A percentile compares a stretch with the other conserved stretches of the same genome.
Conservation (phyloP, 2,888 invertebrate species). For the Acanthosepion esculentum region DNA sequence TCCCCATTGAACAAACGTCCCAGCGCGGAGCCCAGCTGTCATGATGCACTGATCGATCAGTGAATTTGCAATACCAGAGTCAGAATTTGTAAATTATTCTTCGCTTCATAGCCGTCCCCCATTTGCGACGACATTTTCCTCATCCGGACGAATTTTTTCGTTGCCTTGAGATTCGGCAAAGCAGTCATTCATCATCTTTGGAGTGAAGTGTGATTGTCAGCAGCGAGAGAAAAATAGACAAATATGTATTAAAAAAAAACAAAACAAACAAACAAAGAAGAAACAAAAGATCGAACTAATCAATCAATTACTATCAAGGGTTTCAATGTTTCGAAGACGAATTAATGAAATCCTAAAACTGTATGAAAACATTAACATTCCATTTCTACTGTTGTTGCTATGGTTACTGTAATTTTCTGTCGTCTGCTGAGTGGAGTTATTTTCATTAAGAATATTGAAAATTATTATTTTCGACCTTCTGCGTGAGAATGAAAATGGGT, state of each 20-base stretch:
- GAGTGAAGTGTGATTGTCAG: background rate
- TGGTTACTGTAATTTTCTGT: background rate
- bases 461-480: no score
- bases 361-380: background rate
- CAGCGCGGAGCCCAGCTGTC: background rate
- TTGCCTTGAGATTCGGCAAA: background rate
- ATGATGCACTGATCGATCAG: background rate
- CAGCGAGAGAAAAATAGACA: background rate
- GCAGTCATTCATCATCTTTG: background rate
- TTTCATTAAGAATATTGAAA: background rate
- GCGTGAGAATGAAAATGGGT: no score
- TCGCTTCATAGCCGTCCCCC: no score
- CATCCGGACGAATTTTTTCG: background rate
- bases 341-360: background rate
- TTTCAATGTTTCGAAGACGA: background rate
- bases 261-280: background rate
- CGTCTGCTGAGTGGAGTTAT: background rate
- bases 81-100: no score
- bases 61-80: background rate
- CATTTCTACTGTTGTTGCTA: background rate
- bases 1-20: no score
- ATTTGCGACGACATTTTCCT: no score
- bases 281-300: background rate
- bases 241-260: background rate
- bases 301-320: background rate